Conservation (phyloP, 2,888 invertebrate species). For the Cheiracanthium punctorium region DNA sequence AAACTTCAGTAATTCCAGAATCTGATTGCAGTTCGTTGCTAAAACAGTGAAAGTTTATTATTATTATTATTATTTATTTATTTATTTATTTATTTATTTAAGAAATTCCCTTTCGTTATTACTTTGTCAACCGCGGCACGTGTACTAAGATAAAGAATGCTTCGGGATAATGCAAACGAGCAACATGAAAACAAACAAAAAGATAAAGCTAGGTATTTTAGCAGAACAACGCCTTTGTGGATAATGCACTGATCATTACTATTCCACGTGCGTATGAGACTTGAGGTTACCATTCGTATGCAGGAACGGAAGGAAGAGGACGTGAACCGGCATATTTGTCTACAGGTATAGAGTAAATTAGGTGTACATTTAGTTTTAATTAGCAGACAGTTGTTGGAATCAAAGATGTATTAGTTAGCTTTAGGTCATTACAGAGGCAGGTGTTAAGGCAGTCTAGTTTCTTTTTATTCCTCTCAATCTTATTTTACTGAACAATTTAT, state of each 20-base stretch:
- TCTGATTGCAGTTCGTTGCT: too few species aligned
- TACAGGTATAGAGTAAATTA: neutral
- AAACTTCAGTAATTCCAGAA: too few species aligned
- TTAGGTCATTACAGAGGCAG: too few species aligned
- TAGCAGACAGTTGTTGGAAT: too few species aligned
- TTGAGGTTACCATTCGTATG: constrained; percentile 22
- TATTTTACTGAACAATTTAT: too few species aligned
- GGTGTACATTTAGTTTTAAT: neutral
- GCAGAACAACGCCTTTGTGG: constrained; percentile 55
- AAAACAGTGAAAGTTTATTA: too few species aligned
- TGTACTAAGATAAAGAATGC: constrained; percentile 36
- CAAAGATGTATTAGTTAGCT: too few species aligned
- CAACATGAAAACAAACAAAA: constrained; percentile 13
- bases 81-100: too few species aligned
- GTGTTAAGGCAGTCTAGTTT: too few species aligned
- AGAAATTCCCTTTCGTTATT: constrained; percentile 26
- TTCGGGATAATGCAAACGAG: neutral
- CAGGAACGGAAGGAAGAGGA: neutral
- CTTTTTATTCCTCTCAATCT: too few species aligned
- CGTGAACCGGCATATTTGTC: neutral
- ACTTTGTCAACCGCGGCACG: constrained; percentile 43
- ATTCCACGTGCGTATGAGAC: constrained; percentile 39
- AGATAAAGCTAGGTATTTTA: neutral
- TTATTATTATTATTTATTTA: too few species aligned
- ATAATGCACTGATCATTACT: constrained; percentile 29